These are phyloP conservation scores for Gastrophysa polygoni DNA, from an alignment of 2,888 invertebrate genomes.

Conservation along the genomic window DNA sequence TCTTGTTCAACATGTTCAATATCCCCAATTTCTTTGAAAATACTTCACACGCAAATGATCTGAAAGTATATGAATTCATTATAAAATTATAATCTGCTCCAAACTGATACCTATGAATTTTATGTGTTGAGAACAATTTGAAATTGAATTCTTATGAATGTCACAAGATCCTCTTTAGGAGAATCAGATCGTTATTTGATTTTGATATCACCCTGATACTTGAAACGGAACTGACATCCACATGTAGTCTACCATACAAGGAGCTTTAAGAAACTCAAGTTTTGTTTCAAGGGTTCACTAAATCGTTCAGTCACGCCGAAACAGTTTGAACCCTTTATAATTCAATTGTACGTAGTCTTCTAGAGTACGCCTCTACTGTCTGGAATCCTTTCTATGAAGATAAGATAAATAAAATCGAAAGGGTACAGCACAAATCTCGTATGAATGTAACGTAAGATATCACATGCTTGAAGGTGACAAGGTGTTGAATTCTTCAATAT, in stretches of 20 bases:
- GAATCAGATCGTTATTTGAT: neutral
- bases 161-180: neutral
- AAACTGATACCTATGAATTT: neutral
- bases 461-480: neutral
- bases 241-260: too few species aligned
- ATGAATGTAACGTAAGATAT: neutral
- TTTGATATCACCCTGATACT: neutral
- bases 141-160: too few species aligned
- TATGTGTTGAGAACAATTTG: too few species aligned
- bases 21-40: too few species aligned
- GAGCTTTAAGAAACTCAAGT: too few species aligned
- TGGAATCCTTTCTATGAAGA: neutral
- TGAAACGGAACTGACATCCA: too few species aligned
- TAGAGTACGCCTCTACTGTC: neutral
- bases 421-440: neutral
- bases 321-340: neutral
- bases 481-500: neutral
- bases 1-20: neutral
- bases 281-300: too few species aligned
- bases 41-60: too few species aligned
- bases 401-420: neutral
- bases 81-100: too few species aligned
- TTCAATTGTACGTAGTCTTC: neutral
- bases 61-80: neutral
- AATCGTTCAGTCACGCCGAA: neutral